Evolutionary conservation across 2,113 vertebrate genomes (phyloP).

Genomic region (Donacobius atricapilla): DNA sequence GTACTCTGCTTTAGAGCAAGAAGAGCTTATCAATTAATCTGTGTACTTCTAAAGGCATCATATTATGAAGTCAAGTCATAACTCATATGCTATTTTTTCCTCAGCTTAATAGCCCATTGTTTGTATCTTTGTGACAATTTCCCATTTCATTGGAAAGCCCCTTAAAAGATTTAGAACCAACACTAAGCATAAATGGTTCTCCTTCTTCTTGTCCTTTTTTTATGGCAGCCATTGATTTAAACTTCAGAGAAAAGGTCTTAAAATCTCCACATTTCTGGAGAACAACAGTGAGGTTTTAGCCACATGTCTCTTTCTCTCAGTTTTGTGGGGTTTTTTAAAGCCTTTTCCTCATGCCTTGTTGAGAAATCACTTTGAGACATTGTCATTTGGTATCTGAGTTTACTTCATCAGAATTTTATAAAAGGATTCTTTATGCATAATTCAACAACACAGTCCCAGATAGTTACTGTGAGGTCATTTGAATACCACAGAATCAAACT

Average conservation of each 20-base stretch:
- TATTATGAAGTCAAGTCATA: neutral
- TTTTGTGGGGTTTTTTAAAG: accelerated
- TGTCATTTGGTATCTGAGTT: neutral
- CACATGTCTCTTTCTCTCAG: neutral
- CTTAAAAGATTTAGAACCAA: neutral
- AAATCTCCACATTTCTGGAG: neutral
- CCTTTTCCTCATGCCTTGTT: neutral
- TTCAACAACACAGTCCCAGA: neutral
- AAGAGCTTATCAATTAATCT: neutral
- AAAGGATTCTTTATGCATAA: neutral
- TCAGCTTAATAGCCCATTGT: neutral
- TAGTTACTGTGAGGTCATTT: neutral
- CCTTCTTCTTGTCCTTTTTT: neutral
- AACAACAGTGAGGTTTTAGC: neutral
- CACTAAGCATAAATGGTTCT: neutral
- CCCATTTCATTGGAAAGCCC: neutral
- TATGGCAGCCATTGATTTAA: neutral
- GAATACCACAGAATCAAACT: neutral
- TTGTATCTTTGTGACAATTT: neutral
- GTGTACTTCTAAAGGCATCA: neutral
- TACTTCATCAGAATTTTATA: neutral
- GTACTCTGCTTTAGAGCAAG: neutral
- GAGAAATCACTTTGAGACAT: neutral
- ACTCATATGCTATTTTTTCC: neutral
- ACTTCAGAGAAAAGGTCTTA: neutral